Evolutionary conservation across 2,888 invertebrate genomes (phyloP), one percentile per base, ranked within the genome.

Genomic region (Lasioglossum leucozonium): DNA sequence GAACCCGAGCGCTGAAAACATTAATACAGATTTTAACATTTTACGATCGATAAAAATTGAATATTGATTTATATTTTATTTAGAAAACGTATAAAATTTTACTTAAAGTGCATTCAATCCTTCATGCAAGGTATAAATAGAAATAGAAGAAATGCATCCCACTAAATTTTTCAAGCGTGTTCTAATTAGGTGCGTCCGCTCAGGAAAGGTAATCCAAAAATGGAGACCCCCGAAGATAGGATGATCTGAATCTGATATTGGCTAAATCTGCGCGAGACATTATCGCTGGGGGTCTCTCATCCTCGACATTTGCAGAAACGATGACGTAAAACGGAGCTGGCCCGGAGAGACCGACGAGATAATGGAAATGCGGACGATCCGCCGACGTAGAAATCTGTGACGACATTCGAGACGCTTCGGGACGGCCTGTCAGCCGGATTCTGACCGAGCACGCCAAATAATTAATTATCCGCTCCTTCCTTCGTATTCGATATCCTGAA

Each of bases 201-300:
- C n/a, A n/a, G 6, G 47, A 13, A 16, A n/a, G 47, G 22, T 30
- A 51, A n/a, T 55, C 34, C 30, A 30, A 30, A 44, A 72, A 11
- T 47, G 30, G 72, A 18, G 8, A 26, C n/a, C 10, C n/a, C 30
- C 44, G 5, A 65, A 65, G 47, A 26, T 26, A 37, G 47, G 5
- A 37, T n/a, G 18, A 37, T 34, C 67, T n/a, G 37, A 26, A 67
- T 73, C 73, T 47, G 72, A 40, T 26, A 44, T 37, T n/a, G 34
- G 47, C 30, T 51, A 62, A 62, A 75, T 81, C 71, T 58, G 58
- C 47, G 18, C n/a, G 42, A 5, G 42, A 55, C 74, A 40, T 76
- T 76, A 81, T 81, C 80, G 26, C 22, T 6, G 16, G 30, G 47
- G n/a, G n/a, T n/a, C n/a, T 71, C 71, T 62, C 76, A 69, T 71